A percentile compares a stretch with the other conserved stretches of the same genome.
Evolutionary conservation across 2,888 invertebrate species (phyloP).

Genomic region (Girardia tigrina): DNA sequence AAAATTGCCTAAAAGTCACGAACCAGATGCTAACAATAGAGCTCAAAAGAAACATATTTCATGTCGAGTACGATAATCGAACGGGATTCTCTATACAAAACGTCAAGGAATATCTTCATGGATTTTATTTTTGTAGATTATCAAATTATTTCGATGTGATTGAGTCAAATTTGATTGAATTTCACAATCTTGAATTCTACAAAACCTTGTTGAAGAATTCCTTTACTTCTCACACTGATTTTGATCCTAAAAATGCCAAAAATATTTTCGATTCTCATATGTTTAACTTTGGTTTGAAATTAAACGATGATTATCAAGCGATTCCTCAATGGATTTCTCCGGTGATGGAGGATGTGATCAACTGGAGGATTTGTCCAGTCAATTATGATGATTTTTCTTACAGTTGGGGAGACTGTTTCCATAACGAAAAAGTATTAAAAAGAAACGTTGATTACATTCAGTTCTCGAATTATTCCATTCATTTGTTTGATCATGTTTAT

Average conservation of each 20-base stretch:
- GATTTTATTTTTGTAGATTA: neutral
- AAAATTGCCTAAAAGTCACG: neutral
- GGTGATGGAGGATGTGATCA: neutral
- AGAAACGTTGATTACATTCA: neutral
- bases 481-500: neutral
- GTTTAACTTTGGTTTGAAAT: neutral
- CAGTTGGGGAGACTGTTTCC: neutral
- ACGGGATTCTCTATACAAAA: neutral
- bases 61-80: neutral
- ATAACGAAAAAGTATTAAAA: neutral
- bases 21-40: neutral
- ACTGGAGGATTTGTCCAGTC: conserved; percentile 1
- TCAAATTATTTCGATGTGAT: neutral
- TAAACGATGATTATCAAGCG: neutral
- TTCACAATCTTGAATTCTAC: neutral
- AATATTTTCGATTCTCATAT: neutral
- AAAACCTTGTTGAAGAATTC: neutral
- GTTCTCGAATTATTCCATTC: neutral
- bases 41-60: neutral
- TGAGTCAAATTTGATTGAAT: neutral
- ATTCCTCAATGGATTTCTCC: neutral
- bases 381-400: conserved; percentile 6
- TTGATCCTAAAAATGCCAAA: neutral
- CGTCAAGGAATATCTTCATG: neutral
- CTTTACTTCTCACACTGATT: neutral